Evolutionary conservation across 2,113 vertebrate species (phyloP).

Genomic region (Anas platyrhynchos): DNA sequence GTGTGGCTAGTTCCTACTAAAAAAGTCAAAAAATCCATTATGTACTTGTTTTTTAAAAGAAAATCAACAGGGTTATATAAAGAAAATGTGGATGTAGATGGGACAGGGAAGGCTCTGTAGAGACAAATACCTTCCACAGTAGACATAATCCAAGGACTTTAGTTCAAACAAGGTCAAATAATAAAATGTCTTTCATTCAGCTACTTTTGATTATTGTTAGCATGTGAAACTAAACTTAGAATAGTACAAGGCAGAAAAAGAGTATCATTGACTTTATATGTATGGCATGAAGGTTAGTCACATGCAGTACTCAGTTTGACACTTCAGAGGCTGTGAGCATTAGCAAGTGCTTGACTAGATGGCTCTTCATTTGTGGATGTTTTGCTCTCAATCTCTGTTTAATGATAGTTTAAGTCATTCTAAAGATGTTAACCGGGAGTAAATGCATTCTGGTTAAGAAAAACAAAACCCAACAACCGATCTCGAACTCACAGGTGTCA

Average conservation of each 20-base stretch:
- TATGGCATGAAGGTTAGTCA: background rate
- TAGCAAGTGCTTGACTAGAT: background rate
- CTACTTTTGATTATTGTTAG: background rate
- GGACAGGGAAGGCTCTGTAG: background rate
- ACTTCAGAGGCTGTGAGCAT: background rate
- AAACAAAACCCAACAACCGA: background rate
- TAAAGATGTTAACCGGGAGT: background rate
- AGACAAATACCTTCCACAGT: background rate
- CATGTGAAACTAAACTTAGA: background rate
- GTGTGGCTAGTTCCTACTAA: background rate
- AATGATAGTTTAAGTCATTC: background rate
- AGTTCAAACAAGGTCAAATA: conserved; percentile 45
- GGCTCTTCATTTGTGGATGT: background rate
- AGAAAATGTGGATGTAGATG: conserved; percentile 2
- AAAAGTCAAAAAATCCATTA: background rate
- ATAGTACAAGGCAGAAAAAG: background rate
- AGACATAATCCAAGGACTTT: background rate
- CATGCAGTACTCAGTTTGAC: background rate
- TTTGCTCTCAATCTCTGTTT: background rate
- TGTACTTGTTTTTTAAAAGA: background rate
- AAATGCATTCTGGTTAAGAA: background rate
- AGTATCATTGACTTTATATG: background rate
- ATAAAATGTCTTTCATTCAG: background rate
- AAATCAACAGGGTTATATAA: background rate
- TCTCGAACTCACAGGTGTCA: background rate